Conservation (phyloP, 2,113 vertebrate species). For the Casuarius casuarius region DNA sequence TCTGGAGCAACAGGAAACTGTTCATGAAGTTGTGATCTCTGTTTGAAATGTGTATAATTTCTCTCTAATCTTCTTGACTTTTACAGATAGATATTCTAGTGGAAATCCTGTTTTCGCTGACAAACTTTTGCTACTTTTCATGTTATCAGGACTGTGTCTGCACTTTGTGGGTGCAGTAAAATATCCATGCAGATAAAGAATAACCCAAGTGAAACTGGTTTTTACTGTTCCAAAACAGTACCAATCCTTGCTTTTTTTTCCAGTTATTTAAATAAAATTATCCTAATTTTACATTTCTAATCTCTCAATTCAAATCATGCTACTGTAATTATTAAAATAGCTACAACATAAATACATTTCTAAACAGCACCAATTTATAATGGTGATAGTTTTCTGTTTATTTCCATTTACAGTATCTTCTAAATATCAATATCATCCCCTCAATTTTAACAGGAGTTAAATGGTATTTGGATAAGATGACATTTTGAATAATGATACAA, state of each 20-base stretch:
- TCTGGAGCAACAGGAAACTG: neutral
- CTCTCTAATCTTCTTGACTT: neutral
- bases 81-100: neutral
- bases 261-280: neutral
- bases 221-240: neutral
- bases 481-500: neutral
- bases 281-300: neutral
- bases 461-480: neutral
- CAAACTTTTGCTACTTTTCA: neutral
- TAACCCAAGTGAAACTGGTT: neutral
- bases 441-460: neutral
- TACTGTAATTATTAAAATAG: neutral
- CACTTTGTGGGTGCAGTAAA: neutral
- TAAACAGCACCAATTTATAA: neutral
- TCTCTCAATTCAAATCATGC: neutral
- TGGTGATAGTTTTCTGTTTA: neutral
- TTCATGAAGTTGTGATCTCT: neutral
- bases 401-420: neutral
- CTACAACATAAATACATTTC: neutral
- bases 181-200: neutral
- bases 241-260: neutral
- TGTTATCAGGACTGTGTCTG: neutral
- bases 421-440: neutral
- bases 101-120: neutral
- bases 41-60: neutral